Evolutionary conservation across 2,888 invertebrate species (phyloP).

Genomic region (Noctua fimbriata): DNA sequence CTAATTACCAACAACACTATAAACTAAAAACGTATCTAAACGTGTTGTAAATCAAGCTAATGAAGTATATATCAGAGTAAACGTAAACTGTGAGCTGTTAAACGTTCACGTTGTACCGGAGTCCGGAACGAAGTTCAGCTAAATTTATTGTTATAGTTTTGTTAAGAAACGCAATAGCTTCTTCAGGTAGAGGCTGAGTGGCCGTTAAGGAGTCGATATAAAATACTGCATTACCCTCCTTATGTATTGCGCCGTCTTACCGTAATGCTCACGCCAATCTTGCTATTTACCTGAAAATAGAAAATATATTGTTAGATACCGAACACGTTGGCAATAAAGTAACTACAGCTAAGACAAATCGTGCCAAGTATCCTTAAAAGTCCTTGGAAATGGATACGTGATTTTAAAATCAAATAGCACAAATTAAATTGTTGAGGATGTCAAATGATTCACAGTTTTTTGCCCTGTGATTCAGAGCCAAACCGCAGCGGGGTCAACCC

Average conservation of each 20-base stretch:
- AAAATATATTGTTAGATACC: conserved; percentile 72
- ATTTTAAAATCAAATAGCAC: conserved; percentile 22
- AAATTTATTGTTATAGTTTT: conserved; percentile 87
- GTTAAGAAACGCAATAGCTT: conserved; percentile 82
- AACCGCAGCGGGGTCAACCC: conserved; percentile 61
- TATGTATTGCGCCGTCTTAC: conserved; percentile 70
- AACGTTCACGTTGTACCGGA: conserved; percentile 78
- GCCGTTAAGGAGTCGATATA: conserved; percentile 79
- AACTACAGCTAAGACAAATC: conserved; percentile 7
- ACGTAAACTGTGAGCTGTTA: conserved; percentile 81
- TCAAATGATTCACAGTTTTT: conserved; percentile 56
- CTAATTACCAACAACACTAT: conserved; percentile 59
- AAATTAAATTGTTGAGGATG: conserved; percentile 30
- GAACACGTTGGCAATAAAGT: conserved; percentile 53
- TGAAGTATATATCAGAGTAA: conserved; percentile 75
- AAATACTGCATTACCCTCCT: conserved; percentile 75
- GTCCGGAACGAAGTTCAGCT: conserved; percentile 80
- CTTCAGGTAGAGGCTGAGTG: conserved; percentile 73
- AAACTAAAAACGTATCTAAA: conserved; percentile 63
- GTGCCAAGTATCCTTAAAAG: conserved; percentile 4
- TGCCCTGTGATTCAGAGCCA: conserved; percentile 50
- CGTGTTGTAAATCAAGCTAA: conserved; percentile 70
- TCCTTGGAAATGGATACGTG: conserved; percentile 10
- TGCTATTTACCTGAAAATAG: conserved; percentile 78
- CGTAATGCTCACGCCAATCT: conserved; percentile 62